Conservation (phyloP, 2,113 vertebrate species). For the Fulmarus glacialis region DNA sequence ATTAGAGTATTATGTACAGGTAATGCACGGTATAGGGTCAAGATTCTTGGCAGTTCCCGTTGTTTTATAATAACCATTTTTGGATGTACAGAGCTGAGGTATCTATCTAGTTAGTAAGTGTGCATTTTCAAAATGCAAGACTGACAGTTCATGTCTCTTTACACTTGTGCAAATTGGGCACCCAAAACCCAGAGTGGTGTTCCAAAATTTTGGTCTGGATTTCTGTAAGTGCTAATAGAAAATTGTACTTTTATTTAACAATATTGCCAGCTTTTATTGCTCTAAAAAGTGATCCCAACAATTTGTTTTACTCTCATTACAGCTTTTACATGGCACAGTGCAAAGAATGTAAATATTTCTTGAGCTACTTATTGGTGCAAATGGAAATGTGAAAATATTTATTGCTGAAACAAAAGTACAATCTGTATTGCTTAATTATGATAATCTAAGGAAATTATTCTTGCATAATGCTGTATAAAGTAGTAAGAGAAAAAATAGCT, state of each 20-base stretch:
- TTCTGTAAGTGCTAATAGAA: background rate
- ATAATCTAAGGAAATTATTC: conserved; percentile 23
- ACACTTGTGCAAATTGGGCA: background rate
- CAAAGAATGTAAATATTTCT: conserved; percentile 13
- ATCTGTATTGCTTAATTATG: conserved; percentile 17
- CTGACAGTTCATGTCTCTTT: background rate
- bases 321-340: background rate
- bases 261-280: background rate
- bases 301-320: background rate
- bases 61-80: background rate
- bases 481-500: background rate
- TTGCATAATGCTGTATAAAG: background rate
- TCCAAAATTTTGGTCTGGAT: background rate
- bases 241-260: background rate
- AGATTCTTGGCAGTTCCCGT: background rate
- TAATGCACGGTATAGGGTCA: background rate
- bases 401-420: conserved; percentile 22
- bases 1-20: background rate
- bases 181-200: background rate
- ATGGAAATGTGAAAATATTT: conserved; percentile 39
- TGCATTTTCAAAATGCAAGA: background rate
- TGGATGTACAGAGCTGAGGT: background rate
- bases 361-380: background rate
- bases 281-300: background rate
- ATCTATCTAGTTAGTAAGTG: background rate